phyloP scores from a whole-genome alignment of 2,888 invertebrate species.

The Conistra vaccinii region DNA sequence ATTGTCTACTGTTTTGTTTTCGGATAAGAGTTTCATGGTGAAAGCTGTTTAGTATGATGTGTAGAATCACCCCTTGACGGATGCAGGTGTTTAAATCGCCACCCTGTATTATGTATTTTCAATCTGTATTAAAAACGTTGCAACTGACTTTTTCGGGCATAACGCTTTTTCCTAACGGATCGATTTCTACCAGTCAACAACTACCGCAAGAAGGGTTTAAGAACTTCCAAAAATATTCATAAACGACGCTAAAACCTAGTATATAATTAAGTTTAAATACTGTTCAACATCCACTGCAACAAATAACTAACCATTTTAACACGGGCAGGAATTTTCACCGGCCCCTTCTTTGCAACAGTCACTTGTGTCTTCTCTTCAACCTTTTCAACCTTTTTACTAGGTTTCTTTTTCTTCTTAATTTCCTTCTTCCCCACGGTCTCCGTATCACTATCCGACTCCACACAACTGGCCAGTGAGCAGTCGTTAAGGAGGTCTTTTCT shows the following conservation, averaged over 20 bases:
- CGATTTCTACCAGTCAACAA: no score
- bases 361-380: slow-evolving; percentile 77
- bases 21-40: no score
- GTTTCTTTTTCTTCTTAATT: slow-evolving; percentile 64
- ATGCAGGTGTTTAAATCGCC: no score
- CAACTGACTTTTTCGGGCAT: neutral
- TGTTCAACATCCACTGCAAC: neutral
- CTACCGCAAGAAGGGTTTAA: neutral
- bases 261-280: neutral
- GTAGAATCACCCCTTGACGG: no score
- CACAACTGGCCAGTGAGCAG: slow-evolving; percentile 78
- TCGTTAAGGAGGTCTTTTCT: slow-evolving; percentile 89
- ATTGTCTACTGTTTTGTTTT: no score
- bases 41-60: no score
- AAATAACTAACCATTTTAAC: slow-evolving; percentile 80
- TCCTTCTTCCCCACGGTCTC: slow-evolving; percentile 76
- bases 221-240: neutral
- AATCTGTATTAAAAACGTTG: no score
- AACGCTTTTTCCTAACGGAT: neutral
- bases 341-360: slow-evolving; percentile 62
- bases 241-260: no score
- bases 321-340: slow-evolving; percentile 77
- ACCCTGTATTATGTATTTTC: no score
- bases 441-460: slow-evolving; percentile 78
- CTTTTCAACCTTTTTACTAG: slow-evolving; percentile 66